Base-by-base conservation (phyloP, 2,113 vertebrate species). In the Macrotus californicus region DNA sequence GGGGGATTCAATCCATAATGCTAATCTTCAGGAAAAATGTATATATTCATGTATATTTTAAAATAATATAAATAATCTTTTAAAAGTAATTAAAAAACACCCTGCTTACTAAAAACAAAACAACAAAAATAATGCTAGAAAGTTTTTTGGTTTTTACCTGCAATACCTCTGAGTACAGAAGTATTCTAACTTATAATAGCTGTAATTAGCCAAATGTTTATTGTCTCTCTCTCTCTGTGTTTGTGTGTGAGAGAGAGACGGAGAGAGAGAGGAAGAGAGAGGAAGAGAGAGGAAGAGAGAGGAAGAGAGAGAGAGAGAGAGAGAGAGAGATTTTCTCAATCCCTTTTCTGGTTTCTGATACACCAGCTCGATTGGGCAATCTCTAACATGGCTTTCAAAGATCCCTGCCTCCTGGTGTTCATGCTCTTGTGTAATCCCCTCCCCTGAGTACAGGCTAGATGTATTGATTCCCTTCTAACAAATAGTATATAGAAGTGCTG, bases 1-100 rank as follows among this genome's bases (percentile, higher is more conserved):
- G 24, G 61, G 26, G 61, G 26, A 15, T 22, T 73, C 36, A 52
- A 43, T 26, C 56, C 56, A 59, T 48, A 80, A 48, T 10, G 29
- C 26, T 13, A 41, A 80, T 59, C 34, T 94, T 96, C 92, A 93
- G 46, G 92, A 91, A 85, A 70, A 95, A 91, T 89, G 96, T 93
- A 36, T 1, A 52, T 85, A 43, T 89, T 85, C 52, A 93, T 85
- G 13, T 61, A 88, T 43, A 59, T 93, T 48, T 82, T 85, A 5
- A 69, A 64, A n/a, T 56, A 13, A 41, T 39, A 18, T 76, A 50
- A 76, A 50, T 31, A 76, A 76, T 18, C 18, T 50, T 50, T 50
- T 76, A 21, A 48, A 48, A 34, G 73, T 76, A 31, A 48, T 34
- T 75, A 56, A 75, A 46, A 48, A 76, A 50, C 16, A 50, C 46